Percentiles rank a stretch among this genome's conserved stretches.
Evolutionary conservation across 2,113 vertebrate genomes (phyloP).

Genomic region (Romanogobio albipinnatus): DNA sequence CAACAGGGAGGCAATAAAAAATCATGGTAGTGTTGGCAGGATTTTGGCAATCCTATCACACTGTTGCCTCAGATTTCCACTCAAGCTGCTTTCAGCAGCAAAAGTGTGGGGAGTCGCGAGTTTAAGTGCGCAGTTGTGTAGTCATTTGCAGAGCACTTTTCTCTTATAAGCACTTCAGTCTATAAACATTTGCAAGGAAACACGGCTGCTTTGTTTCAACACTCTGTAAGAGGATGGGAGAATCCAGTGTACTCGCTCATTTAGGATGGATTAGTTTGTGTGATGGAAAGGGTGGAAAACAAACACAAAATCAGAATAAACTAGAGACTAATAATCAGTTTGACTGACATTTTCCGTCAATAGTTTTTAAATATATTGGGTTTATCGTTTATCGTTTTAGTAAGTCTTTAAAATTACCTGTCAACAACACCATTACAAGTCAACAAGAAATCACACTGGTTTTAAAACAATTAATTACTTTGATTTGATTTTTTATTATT

Average conservation of each 20-base stretch:
- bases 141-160: constrained; percentile 18
- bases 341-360: background rate
- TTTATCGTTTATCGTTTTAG: background rate
- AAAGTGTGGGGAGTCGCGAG: background rate
- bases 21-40: constrained; percentile 56
- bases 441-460: background rate
- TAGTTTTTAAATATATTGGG: background rate
- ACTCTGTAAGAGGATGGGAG: constrained; percentile 8
- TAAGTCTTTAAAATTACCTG: background rate
- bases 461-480: background rate
- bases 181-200: constrained; percentile 26
- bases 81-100: constrained; percentile 22
- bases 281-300: background rate
- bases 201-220: constrained; percentile 29
- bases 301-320: background rate
- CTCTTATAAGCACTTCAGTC: constrained; percentile 35
- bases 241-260: background rate
- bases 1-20: constrained; percentile 38
- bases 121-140: background rate
- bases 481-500: background rate
- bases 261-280: background rate
- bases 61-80: constrained; percentile 37
- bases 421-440: background rate
- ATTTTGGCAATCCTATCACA: constrained; percentile 67
- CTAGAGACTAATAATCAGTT: background rate